Base-by-base conservation (phyloP, 2,113 vertebrate species). In the Thymallus thymallus region DNA sequence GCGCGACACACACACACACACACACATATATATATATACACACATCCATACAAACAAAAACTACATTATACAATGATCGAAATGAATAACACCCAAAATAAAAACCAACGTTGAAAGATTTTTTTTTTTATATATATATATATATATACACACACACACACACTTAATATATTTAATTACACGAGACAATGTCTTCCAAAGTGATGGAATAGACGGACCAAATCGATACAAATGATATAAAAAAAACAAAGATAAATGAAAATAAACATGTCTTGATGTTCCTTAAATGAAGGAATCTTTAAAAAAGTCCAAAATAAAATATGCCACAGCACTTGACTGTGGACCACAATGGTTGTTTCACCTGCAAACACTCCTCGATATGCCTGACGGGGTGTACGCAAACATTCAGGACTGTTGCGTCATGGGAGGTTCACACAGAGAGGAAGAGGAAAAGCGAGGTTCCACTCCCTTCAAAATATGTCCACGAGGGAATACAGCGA, bases 161-260 rank as follows among this genome's bases (percentile, higher is more conserved):
- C 9, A 41, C 3, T 41, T 41, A 41, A 82, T 88, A 88, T 83
- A 85, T 58, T 87, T 90, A 88, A 81, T 88, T 85, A 82, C 63
- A 86, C 84, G 80, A 84, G 76, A 91, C 80, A 85, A 85, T 45
- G 75, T 85, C 84, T 88, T 88, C 70, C 77, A 84, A 84, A 80
- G 69, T 41, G 82, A 68, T 85, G 80, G 83, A 86, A 84, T 74
- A 85, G 72, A 80, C 81, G 79, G 78, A 87, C 67, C 79, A 82
- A 87, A 69, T 26, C 32, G 58, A 75, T 9, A 41, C 35, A 41
- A 12, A 41, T 41, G 7, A n/a, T n/a, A n/a, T n/a, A n/a, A n/a
- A n/a, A 41, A 41, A 10, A 41, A 41, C 35, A 41, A 41, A 41
- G 35, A 41, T 10, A 41, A 41, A 41, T 41, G 9, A 41, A 29